Conservation (phyloP, 2,888 invertebrate species). For the Parnassius smintheus region DNA sequence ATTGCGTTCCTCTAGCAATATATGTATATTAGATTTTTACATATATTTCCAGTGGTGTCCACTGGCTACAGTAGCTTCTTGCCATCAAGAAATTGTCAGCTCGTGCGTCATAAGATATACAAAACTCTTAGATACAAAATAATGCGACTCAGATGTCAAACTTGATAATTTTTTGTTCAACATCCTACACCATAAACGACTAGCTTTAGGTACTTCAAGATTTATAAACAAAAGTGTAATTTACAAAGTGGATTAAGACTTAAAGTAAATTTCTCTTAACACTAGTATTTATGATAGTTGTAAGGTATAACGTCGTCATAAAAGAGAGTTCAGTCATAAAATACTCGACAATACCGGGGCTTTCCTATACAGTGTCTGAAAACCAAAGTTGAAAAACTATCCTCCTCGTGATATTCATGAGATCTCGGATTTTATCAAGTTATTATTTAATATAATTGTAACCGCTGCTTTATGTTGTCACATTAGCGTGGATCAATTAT, state of each 20-base stretch:
- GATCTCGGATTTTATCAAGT: not conserved
- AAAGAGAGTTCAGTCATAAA: conserved; percentile 24
- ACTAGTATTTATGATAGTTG: conserved; percentile 25
- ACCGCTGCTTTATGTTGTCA: no score
- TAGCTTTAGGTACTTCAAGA: conserved; percentile 13
- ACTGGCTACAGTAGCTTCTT: no score
- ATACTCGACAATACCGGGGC: conserved; percentile 18
- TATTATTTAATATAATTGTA: no score
- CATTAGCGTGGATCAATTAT: no score
- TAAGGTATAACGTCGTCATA: conserved; percentile 27
- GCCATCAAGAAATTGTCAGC: no score
- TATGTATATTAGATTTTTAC: no score
- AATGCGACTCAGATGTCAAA: no score
- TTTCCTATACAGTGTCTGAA: conserved; percentile 16
- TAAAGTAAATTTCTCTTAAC: conserved; percentile 24
- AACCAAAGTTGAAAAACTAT: conserved; percentile 3
- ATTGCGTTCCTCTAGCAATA: no score
- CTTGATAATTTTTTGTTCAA: no score
- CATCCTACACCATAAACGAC: conserved; percentile 10
- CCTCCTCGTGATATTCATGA: conserved; percentile 5
- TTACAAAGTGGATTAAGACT: conserved; percentile 21
- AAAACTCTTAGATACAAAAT: no score
- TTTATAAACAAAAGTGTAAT: conserved; percentile 24
- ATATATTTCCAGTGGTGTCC: no score
- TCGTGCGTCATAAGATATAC: no score